Conservation (phyloP, 1,140 invertebrate genomes). For the Halesus radiatus region DNA sequence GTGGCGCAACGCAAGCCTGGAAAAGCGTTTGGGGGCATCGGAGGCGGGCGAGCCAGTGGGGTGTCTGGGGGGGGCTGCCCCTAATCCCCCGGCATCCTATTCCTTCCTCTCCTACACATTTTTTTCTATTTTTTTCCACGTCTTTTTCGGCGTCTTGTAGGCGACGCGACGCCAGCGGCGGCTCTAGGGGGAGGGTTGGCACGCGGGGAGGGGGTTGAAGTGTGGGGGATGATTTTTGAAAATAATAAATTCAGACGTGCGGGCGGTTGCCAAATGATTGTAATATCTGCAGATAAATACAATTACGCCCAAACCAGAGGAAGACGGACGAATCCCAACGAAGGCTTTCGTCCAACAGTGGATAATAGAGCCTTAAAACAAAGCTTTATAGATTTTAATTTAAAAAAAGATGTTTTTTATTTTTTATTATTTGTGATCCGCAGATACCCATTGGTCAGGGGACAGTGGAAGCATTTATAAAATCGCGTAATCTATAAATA, state of each 20-base stretch:
- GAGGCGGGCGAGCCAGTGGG: slow-evolving; percentile 9
- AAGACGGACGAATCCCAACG: not conserved
- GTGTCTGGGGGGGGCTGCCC: slow-evolving; percentile 1
- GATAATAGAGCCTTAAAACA: too few species aligned
- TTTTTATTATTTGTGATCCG: too few species aligned
- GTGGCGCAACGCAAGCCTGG: slow-evolving; percentile 25
- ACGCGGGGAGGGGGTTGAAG: not conserved
- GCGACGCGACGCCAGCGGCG: slow-evolving; percentile 27
- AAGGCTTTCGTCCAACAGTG: too few species aligned
- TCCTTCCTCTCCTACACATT: slow-evolving; percentile 38
- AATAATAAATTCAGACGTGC: too few species aligned
- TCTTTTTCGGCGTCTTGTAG: slow-evolving; percentile 55
- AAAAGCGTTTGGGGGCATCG: slow-evolving; percentile 26
- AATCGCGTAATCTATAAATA: too few species aligned
- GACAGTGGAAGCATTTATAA: too few species aligned
- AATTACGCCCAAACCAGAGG: not conserved
- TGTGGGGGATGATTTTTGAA: too few species aligned
- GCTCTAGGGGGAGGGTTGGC: not conserved
- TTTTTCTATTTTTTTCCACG: slow-evolving; percentile 54
- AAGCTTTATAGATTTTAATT: too few species aligned
- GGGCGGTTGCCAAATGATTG: not conserved
- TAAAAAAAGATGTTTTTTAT: too few species aligned
- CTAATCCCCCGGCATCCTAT: slow-evolving; percentile 34
- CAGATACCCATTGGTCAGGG: too few species aligned
- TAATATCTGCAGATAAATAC: not conserved